Evolutionary conservation across 2,113 vertebrate species (phyloP), one percentile per base, ranked within the genome.

Genomic region (Arenaria interpres): DNA sequence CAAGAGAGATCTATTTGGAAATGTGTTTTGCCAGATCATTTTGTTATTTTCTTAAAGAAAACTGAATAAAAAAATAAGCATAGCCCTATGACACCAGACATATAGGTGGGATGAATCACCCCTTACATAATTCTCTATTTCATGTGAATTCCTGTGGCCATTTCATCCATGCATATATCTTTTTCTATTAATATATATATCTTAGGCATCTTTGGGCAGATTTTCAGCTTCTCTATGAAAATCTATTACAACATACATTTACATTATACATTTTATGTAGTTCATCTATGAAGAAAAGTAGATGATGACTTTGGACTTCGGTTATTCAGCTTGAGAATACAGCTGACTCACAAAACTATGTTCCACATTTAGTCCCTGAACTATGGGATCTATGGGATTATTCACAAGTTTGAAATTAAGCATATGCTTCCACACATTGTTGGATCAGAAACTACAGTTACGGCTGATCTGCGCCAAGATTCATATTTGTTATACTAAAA

Each of bases 341-440:
- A 86, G 63, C 71, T 94, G 75, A 93, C 72, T 51, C 63, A 74
- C 56, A 90, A 94, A 96, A 14, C 46, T 43, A 3, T 37, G n/a
- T 50, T 94, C 62, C 39, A 63, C 25, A 88, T 88, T 67, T 72
- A 80, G 63, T 35, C 28, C 0, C 0, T 92, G 85, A 96, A 46
- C 37, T 79, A n/a, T 35, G 43, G 25, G 32, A 76, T 89, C 71
- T 73, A 46, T 85, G 68, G 59, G 37, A 74, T 85, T 85, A 54
- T 88, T 91, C 37, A 86, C 37, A 88, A 83, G 7, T 41, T 39
- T 92, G 76, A 92, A 90, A 73, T 88, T 81, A 90, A 88, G 46
- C 72, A 92, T 81, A 72, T 86, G 46, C 54, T 93, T 94, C 76
- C 54, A 50, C 28, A 89, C 1, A 66, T 56, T 74, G 46, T 80